Base-by-base conservation (phyloP, 2,113 vertebrate species). In the Clarias batrachus region DNA sequence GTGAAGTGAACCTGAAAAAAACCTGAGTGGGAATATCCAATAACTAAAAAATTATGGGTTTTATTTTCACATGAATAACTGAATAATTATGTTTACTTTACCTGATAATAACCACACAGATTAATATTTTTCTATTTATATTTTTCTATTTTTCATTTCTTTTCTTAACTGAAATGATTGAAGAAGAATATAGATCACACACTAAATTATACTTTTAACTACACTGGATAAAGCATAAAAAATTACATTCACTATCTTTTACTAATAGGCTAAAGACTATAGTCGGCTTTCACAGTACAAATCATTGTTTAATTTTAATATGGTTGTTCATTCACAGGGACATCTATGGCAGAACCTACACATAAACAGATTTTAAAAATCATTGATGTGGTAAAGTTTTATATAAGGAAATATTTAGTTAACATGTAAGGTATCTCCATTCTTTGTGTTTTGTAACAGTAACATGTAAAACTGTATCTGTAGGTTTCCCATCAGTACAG, bases 1-100 rank as follows among this genome's bases (percentile, higher is more conserved):
- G 4, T 85, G 76, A 86, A 66, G 48, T 79, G 86, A 87, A 62
- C 41, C 19, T 41, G 30, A 81, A 81, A 83, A 77, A 48, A 91
- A 68, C 85, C 48, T 83, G 48, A 81, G 87, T 83, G 87, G 70
- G 57, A 84, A 88, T 83, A 85, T 89, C 82, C 87, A 91, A 76
- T 89, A 88, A 88, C 89, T 89, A 80, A 91, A 83, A 87, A 84
- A 90, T 68, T 54, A 86, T 77, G 77, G 90, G 88, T 70, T 84
- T 52, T 81, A 82, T 63, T 30, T 74, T 87, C 41, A n/a, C 9
- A 57, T 82, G 60, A 82, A 48, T 79, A 73, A 82, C 79, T 30
- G 30, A 86, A 86, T 82, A 48, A 74, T 66, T 59, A 7, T 73
- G 77, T 21, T 68, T 52, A 74, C 19, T 84, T 54, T n/a, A 63